Evolutionary conservation across 2,797 vertebrate species (phyloP), one percentile per base, ranked within the genome.

Genomic region (Enteromius afrohamiltoni): DNA sequence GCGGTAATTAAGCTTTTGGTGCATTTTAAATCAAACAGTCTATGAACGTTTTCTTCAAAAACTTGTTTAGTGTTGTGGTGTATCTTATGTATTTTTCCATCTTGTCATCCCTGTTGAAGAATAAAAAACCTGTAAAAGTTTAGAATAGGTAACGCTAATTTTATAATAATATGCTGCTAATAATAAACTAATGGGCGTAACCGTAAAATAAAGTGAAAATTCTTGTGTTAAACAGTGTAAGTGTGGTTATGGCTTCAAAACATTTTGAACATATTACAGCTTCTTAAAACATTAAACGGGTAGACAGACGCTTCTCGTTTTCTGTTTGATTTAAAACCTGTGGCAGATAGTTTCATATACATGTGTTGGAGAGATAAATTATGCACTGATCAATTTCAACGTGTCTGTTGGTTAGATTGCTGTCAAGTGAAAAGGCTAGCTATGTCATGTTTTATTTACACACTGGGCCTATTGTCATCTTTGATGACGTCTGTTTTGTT

Each of bases 361-460:
- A 34, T 77, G 73, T 77, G 62, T 73, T 75, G 65, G 80, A 69
- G 21, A 53, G 65, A 86, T 85, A 71, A 80, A 85, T 85, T 69
- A 87, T 88, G 80, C 78, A 86, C 78, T 86, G 45, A 89, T 85
- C 82, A 85, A 82, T 88, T 86, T 84, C 79, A 85, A 83, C 58
- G 64, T 77, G 74, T 77, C 79, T 87, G 86, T 76, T 77, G 75
- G 77, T 79, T 60, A 86, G 85, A 87, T 84, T 84, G 82, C 81
- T 71, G 77, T 85, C 77, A 87, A 62, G 74, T 75, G 77, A 85
- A 77, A 83, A 85, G 76, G 71, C 81, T 76, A 62, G 62, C 77
- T 64, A 34, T 79, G 75, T 71, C 68, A 85, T 87, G 77, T 87
- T 89, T 84, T 88, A 83, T 85, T 85, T 85, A 85, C 84, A 82